Percentiles rank a stretch among this genome's conserved stretches.
These are phyloP conservation scores for Thripadectes ignobilis DNA, from an alignment of 2,797 vertebrate genomes.

Conservation along the genomic window DNA sequence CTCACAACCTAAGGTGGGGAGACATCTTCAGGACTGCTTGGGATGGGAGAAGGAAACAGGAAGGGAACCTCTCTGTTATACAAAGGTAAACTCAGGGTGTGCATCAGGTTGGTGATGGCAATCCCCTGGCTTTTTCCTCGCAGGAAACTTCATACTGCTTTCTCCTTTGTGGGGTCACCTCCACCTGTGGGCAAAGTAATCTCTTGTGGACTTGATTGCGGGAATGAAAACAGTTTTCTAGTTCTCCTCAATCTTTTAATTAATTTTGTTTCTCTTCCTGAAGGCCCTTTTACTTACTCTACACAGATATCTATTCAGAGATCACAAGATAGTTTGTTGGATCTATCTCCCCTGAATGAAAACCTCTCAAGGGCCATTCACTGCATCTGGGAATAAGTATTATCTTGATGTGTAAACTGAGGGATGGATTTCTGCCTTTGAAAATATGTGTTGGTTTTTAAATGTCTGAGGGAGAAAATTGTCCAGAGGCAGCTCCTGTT, in stretches of 20 bases:
- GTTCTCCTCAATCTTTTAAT: neutral
- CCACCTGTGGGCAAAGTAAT: neutral
- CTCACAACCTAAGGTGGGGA: rapidly evolving
- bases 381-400: neutral
- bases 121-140: rapidly evolving
- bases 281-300: neutral
- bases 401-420: neutral
- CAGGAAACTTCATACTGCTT: neutral
- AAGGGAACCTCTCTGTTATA: rapidly evolving
- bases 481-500: neutral
- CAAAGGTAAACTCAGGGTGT: neutral
- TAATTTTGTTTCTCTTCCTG: neutral
- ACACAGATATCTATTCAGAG: neutral
- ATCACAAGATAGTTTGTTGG: neutral
- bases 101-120: neutral
- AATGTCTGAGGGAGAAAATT: neutral
- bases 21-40: neutral
- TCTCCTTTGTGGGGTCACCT: rapidly evolving
- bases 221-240: neutral
- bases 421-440: neutral
- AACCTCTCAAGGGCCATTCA: neutral
- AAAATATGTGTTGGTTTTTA: neutral
- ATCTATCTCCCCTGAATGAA: neutral
- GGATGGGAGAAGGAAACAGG: neutral
- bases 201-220: neutral